phyloP scores from a whole-genome alignment of 2,113 vertebrate species.

The Tetraodon nigroviridis region DNA sequence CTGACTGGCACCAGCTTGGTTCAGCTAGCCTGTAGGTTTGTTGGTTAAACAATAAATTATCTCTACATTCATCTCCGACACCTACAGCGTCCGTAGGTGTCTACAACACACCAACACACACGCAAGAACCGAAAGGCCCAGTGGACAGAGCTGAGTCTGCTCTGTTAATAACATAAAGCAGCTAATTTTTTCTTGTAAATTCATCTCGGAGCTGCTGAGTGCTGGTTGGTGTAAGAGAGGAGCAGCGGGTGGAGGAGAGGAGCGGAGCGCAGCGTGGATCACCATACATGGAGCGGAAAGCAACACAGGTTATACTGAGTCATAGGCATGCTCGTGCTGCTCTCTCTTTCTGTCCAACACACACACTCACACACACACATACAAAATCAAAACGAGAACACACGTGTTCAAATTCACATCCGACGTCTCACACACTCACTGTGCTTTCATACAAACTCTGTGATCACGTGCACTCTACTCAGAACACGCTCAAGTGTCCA shows the following conservation, averaged over 20 bases:
- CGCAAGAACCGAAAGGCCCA: constrained; percentile 7
- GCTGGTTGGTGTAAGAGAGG: constrained; percentile 39
- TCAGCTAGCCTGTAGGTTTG: neutral
- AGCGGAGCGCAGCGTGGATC: constrained; percentile 46
- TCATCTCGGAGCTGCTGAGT: constrained; percentile 10
- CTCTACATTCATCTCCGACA: constrained; percentile 9
- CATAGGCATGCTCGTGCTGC: constrained; percentile 42
- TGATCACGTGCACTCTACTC: constrained; percentile 33
- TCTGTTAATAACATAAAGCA: constrained; percentile 27
- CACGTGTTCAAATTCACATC: constrained; percentile 45
- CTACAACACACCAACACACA: constrained; percentile 24
- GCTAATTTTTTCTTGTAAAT: constrained; percentile 21
- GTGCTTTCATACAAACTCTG: constrained; percentile 23
- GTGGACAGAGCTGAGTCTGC: constrained; percentile 38
- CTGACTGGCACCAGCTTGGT: neutral
- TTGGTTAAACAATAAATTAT: neutral
- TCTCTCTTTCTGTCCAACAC: constrained; percentile 11
- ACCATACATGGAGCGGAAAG: constrained; percentile 81
- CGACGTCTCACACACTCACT: constrained; percentile 17
- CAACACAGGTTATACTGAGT: constrained; percentile 64
- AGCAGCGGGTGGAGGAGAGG: constrained; percentile 32
- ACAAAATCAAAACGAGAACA: constrained; percentile 28
- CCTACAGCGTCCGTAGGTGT: constrained; percentile 11
- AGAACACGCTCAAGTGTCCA: constrained; percentile 53
- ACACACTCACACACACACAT: constrained; percentile 17